Percentiles rank a stretch among this genome's conserved stretches.
Conservation (phyloP, 2,113 vertebrate genomes). For the Zosterops borbonicus region DNA sequence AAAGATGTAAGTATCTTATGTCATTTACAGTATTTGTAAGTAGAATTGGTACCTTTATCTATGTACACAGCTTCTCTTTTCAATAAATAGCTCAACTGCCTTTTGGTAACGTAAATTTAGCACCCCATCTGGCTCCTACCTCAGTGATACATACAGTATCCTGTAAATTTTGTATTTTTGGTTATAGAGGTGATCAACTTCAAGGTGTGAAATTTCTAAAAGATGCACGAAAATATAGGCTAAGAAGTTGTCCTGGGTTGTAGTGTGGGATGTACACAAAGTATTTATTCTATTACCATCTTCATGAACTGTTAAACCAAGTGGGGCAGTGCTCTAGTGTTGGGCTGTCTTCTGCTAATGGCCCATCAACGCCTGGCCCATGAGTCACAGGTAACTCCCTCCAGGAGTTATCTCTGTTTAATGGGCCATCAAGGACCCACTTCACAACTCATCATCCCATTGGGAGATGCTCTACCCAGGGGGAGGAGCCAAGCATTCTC, state of each 20-base stretch:
- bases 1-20: background rate
- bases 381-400: too few relatives aligned
- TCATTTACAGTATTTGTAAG: background rate
- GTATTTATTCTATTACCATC: too few relatives aligned
- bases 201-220: background rate
- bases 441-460: too few relatives aligned
- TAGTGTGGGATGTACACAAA: too few relatives aligned
- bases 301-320: too few relatives aligned
- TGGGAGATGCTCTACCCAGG: too few relatives aligned
- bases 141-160: background rate
- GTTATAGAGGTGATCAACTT: background rate
- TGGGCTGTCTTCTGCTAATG: too few relatives aligned
- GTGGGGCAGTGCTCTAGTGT: too few relatives aligned
- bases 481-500: too few relatives aligned
- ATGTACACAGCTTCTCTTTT: background rate
- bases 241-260: background rate
- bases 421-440: too few relatives aligned
- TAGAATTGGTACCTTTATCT: background rate
- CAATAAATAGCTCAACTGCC: background rate
- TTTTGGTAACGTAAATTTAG: background rate
- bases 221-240: background rate
- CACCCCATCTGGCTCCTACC: background rate
- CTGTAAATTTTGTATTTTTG: background rate
- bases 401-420: too few relatives aligned
- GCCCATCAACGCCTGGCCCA: too few relatives aligned